phyloP scores from a whole-genome alignment of 2,113 vertebrate species.

The Cyprinodon tularosa region DNA sequence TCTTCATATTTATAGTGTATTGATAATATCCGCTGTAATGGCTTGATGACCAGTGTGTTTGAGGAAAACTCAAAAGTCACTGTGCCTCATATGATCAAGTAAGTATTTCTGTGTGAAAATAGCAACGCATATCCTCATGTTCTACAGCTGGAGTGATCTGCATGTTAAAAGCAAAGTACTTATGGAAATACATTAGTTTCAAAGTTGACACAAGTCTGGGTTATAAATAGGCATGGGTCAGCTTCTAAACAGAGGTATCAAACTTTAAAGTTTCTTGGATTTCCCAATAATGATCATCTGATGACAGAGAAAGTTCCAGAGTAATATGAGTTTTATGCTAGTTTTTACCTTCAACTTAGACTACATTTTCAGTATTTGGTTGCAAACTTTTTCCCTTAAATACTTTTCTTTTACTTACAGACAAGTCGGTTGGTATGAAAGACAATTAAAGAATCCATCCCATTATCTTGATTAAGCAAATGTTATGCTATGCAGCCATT shows the following conservation, averaged over 20 bases:
- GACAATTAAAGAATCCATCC: background rate
- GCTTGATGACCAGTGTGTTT: conserved; percentile 98
- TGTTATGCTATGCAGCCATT: background rate
- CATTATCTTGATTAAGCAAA: background rate
- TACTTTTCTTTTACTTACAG: background rate
- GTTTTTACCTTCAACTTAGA: background rate
- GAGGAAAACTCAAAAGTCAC: conserved; percentile 99
- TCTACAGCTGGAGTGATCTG: conserved; percentile 15
- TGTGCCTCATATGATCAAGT: conserved; percentile 99
- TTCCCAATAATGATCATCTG: background rate
- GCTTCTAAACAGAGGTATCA: background rate
- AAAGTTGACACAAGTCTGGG: background rate
- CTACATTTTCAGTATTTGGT: too few relatives aligned
- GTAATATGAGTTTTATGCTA: background rate
- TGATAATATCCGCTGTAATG: conserved; percentile 98
- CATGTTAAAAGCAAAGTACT: conserved; percentile 10
- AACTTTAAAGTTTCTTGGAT: background rate
- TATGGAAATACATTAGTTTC: background rate
- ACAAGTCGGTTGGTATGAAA: background rate
- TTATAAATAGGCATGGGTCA: background rate
- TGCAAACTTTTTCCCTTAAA: background rate
- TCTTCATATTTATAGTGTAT: conserved; percentile 84
- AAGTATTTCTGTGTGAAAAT: conserved; percentile 74
- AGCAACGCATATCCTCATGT: conserved; percentile 47
- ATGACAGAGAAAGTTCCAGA: background rate